Conservation (phyloP, 2,113 vertebrate species). For the Bettongia penicillata region DNA sequence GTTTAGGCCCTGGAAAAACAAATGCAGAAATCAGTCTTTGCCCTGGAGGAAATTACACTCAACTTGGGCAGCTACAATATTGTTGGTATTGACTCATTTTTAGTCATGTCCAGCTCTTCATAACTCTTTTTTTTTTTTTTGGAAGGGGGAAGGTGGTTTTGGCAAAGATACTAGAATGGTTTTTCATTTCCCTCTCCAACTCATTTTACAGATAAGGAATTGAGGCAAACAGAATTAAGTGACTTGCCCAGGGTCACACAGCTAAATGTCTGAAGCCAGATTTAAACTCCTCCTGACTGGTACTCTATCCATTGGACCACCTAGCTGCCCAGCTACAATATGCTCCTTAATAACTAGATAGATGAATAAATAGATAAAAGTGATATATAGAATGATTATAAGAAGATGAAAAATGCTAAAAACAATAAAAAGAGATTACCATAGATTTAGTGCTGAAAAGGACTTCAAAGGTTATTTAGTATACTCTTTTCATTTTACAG, state of each 20-base stretch:
- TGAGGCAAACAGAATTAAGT: neutral
- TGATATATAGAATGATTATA: too few relatives aligned
- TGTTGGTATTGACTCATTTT: neutral
- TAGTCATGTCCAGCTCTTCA: neutral
- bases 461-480: neutral
- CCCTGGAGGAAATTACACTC: too few relatives aligned
- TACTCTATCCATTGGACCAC: neutral
- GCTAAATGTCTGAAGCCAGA: neutral
- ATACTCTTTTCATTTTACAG: neutral
- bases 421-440: too few relatives aligned
- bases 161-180: neutral
- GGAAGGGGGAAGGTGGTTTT: neutral
- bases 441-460: too few relatives aligned
- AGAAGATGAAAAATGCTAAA: too few relatives aligned
- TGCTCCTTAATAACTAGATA: neutral
- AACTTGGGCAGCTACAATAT: too few relatives aligned
- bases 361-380: too few relatives aligned
- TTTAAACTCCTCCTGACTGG: neutral
- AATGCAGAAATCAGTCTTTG: too few relatives aligned
- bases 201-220: neutral
- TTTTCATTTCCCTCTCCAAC: neutral
- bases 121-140: too few relatives aligned
- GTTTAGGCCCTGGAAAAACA: too few relatives aligned
- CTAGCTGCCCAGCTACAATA: neutral
- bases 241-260: neutral